These are phyloP conservation scores for Drosophila jambulina DNA, from an alignment of 1,140 invertebrate genomes.

Conservation along the genomic window DNA sequence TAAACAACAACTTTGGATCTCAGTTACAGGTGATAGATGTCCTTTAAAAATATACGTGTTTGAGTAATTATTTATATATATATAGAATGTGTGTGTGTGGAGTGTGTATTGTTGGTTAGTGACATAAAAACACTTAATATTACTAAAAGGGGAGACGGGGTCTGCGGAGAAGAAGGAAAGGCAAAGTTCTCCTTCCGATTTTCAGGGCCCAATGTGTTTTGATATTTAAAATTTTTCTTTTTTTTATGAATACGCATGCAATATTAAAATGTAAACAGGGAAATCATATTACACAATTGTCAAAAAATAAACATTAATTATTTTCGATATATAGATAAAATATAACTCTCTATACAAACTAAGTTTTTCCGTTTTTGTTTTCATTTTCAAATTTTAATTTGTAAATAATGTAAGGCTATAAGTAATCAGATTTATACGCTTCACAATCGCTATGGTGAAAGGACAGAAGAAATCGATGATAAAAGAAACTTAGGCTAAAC, in stretches of 20 bases:
- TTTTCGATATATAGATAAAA: constrained; percentile 48
- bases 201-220: constrained; percentile 4
- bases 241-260: constrained; percentile 73
- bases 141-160: constrained; percentile 12
- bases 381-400: constrained; percentile 51
- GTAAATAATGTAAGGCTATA: constrained; percentile 41
- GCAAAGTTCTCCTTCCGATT: not conserved
- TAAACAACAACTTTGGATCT: constrained; percentile 39
- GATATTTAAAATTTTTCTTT: not conserved
- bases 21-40: constrained; percentile 40
- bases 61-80: constrained; percentile 30
- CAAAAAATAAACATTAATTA: constrained; percentile 8
- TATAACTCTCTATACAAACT: constrained; percentile 72
- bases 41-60: constrained; percentile 26
- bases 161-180: not conserved
- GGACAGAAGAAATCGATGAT: constrained; percentile 9
- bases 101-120: constrained; percentile 42
- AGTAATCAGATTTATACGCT: constrained; percentile 33
- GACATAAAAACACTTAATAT: constrained; percentile 47
- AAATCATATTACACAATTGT: constrained; percentile 43
- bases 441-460: constrained; percentile 36
- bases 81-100: not conserved
- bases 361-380: constrained; percentile 49
- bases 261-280: constrained; percentile 28
- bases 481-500: constrained; percentile 47